Percentiles rank a stretch among this genome's conserved stretches.
phyloP scores from a whole-genome alignment of 2,113 vertebrate species.

The Phocoena phocoena region DNA sequence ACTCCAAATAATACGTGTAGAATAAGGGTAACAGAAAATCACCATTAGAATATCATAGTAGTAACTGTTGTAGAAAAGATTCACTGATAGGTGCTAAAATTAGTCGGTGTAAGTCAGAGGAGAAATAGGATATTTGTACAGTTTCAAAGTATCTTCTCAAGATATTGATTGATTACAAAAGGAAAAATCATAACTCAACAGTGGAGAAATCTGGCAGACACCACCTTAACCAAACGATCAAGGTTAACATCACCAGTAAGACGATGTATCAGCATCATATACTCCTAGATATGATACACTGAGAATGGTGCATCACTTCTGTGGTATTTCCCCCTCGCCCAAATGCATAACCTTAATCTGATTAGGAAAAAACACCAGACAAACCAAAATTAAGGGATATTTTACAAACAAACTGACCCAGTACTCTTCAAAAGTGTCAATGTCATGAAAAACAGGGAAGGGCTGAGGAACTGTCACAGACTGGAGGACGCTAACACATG shows the following conservation, averaged over 20 bases:
- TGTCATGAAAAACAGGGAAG: constrained; percentile 38
- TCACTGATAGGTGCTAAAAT: not conserved
- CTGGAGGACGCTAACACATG: not conserved
- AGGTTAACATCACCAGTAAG: not conserved
- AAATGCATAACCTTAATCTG: not conserved
- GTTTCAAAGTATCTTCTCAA: not conserved
- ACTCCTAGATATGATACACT: not conserved
- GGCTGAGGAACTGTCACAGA: not conserved
- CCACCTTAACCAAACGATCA: not conserved
- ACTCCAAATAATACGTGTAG: not conserved
- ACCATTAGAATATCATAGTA: not conserved
- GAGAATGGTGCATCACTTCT: not conserved
- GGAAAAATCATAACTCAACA: not conserved
- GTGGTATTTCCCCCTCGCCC: not conserved
- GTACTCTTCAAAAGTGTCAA: not conserved
- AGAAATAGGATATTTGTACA: not conserved
- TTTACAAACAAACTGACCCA: constrained; percentile 46
- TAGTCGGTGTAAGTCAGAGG: not conserved
- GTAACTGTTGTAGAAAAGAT: not conserved
- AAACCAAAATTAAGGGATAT: not conserved
- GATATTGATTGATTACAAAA: not conserved
- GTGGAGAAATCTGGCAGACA: not conserved
- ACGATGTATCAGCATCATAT: not conserved
- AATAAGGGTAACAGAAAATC: not conserved
- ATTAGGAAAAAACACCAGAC: constrained; percentile 9